Evolutionary conservation across 2,797 vertebrate species (phyloP), one percentile per base, ranked within the genome.

Genomic region (Epinephelus malabaricus): DNA sequence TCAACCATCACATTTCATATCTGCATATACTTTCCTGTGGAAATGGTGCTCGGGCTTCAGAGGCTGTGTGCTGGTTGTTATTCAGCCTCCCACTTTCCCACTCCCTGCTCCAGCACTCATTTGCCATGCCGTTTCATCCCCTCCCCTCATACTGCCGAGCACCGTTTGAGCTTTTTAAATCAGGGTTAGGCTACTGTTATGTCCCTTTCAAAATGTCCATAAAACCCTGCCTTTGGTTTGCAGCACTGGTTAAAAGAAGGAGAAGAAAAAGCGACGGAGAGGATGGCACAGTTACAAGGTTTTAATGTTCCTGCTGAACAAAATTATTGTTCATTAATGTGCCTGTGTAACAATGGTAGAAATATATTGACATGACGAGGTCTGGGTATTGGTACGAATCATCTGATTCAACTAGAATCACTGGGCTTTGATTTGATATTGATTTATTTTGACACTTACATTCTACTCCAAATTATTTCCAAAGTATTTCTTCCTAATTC

Each of bases 101-200:
- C 82, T 84, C 68, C 46, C 79, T 55, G 78, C 86, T 86, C 88
- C 78, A 69, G 49, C 84, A 45, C 66, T 90, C 88, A 92, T 93
- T 92, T 92, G 79, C 79, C 79, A 93, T 94, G 92, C 93, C 8
- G 81, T 94, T 94, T 94, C 88, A 95, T 94, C 89, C 83, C 82
- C 67, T 81, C 78, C 76, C 65, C 77, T 81, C 86, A 71, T 66
- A 60, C 79, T 70, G 79, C 61, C 1, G 47, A 85, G 81, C 84
- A 69, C 68, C 51, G 69, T 88, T 93, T 88, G 86, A 92, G 89
- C 84, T 87, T 88, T 90, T 88, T 78, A 88, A 86, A 85, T 86
- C 77, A 58, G 84, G 70, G 79, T 65, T 65, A 59, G 69, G 62
- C 82, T 82, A 76, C 81, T 74, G 49, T 87, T 87, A 54, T 67